Evolutionary conservation across 2,888 invertebrate genomes (phyloP), one percentile per base, ranked within the genome.

Genomic region (Zygogramma bicolorata): DNA sequence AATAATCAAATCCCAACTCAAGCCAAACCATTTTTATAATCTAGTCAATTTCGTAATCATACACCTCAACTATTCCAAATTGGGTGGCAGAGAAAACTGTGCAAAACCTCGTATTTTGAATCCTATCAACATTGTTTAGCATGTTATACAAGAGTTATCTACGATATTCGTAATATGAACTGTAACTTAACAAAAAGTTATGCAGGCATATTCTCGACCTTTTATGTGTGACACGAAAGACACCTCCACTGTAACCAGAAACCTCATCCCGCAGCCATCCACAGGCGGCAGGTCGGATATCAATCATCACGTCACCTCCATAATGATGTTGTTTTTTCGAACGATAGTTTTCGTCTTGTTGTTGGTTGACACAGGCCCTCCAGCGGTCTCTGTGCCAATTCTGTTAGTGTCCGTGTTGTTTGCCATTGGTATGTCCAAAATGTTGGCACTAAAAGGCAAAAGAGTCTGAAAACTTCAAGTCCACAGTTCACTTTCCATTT

Each of bases 271-370:
- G 71, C 71, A 60, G 71, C 71, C 71, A 65, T 57, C 49, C 29
- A 61, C 65, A 68, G 46, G 70, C 61, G 46, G 68, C 73, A 76
- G 76, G 76, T 68, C 62, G 42, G 57, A 67, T 70, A 62, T 68
- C 58, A 71, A 75, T 74, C 90, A 90, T 90, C 90, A 90, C 88
- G 90, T 90, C 86, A 90, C 90, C 88, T 90, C 90, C 90, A 90
- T 90, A 79, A 89, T 89, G 77, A 90, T 85, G 82, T 89, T 88
- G 85, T 89, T 90, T 83, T 90, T 88, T 84, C 78, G 70, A 68
- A 89, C 88, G 79, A 89, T 88, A 80, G 86, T 85, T 79, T 88
- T 88, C 77, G 83, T 81, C 79, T 84, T 86, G 81, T 84, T 84
- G 74, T 77, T 77, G 65, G 73, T 60, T 8, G 78, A 75, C 61